phyloP scores from a whole-genome alignment of 2,888 invertebrate genomes.

The Rhingia rostrata region DNA sequence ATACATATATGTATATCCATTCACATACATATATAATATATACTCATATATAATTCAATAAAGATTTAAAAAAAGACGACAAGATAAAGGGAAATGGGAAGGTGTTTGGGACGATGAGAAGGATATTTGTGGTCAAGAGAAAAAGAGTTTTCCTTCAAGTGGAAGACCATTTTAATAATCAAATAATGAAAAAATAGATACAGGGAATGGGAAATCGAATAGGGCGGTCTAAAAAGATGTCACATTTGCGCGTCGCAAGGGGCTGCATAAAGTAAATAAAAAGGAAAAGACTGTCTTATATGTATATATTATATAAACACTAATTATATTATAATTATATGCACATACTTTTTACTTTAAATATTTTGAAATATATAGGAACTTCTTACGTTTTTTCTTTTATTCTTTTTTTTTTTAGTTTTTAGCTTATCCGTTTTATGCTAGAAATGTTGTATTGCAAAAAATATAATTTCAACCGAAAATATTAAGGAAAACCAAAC shows the following conservation, averaged over 20 bases:
- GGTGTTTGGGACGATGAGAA: slow-evolving; percentile 23
- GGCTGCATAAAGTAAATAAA: slow-evolving; percentile 59
- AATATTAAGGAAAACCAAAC: slow-evolving; percentile 17
- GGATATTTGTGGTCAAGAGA: not conserved
- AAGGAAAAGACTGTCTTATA: slow-evolving; percentile 76
- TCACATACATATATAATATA: slow-evolving; percentile 46
- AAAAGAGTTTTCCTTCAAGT: slow-evolving; percentile 42
- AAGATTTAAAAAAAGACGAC: slow-evolving; percentile 12
- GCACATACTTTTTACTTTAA: slow-evolving; percentile 68
- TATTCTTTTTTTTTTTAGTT: slow-evolving; percentile 56
- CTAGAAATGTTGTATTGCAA: slow-evolving; percentile 52
- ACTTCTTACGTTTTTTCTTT: slow-evolving; percentile 74
- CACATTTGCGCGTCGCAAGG: slow-evolving; percentile 4
- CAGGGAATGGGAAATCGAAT: not conserved
- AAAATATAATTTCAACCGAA: slow-evolving; percentile 1
- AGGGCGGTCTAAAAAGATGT: not conserved
- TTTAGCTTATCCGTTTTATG: slow-evolving; percentile 45
- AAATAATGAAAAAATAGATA: not conserved
- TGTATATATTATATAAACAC: slow-evolving; percentile 75
- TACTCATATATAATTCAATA: slow-evolving; percentile 47
- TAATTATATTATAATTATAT: slow-evolving; percentile 64
- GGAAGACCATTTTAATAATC: slow-evolving; percentile 48
- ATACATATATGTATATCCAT: slow-evolving; percentile 44
- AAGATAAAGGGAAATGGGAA: slow-evolving; percentile 19
- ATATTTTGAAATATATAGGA: slow-evolving; percentile 76